Conservation (phyloP, 2,113 vertebrate species). For the Thinocorus orbignyianus region DNA sequence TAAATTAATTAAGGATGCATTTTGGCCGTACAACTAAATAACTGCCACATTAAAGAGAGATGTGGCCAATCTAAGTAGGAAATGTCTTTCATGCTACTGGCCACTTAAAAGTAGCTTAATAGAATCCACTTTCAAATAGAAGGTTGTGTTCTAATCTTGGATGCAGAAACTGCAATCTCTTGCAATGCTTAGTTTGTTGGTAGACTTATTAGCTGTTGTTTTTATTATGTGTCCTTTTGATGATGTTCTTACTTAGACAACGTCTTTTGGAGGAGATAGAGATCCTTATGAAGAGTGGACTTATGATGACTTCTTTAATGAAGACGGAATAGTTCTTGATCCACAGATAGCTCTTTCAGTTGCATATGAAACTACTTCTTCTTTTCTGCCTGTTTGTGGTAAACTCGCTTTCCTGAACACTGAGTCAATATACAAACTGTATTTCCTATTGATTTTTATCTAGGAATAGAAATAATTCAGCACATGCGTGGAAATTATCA, state of each 20-base stretch:
- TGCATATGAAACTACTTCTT: slow-evolving; percentile 87
- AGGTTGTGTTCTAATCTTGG: background rate
- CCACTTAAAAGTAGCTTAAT: background rate
- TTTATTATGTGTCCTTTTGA: background rate
- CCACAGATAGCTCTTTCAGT: slow-evolving; percentile 84
- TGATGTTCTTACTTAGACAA: slow-evolving; percentile 42
- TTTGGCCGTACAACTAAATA: background rate
- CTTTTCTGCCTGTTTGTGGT: slow-evolving; percentile 84
- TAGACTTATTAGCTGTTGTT: background rate
- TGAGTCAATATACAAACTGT: background rate
- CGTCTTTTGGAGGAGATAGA: slow-evolving; percentile 77
- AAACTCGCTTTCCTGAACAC: background rate
- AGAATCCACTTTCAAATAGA: background rate
- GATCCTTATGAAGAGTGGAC: slow-evolving; percentile 85
- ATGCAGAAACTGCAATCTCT: background rate
- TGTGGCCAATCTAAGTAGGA: background rate
- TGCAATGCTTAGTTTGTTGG: background rate
- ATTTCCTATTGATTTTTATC: background rate
- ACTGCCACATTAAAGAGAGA: background rate
- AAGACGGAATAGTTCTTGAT: slow-evolving; percentile 94
- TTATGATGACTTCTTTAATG: slow-evolving; percentile 88
- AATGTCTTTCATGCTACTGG: background rate
- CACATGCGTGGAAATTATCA: background rate
- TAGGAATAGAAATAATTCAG: background rate
- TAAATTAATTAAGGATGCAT: background rate